phyloP scores from a whole-genome alignment of 37 sponge, comb jelly and placozoan species.

The Halichondria panicea region DNA sequence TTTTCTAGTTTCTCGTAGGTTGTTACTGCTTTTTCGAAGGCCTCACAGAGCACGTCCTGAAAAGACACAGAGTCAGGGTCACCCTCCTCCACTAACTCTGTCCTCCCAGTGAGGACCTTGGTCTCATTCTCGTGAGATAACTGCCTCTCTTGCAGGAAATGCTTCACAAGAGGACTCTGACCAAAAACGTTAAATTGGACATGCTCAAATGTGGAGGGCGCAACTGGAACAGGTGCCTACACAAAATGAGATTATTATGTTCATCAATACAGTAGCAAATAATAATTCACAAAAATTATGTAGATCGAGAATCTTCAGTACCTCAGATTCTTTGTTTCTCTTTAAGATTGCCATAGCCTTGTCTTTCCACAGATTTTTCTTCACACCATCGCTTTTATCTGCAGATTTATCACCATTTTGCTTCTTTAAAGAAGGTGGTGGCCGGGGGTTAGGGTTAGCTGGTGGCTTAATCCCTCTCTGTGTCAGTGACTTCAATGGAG shows the following conservation, averaged over 20 bases:
- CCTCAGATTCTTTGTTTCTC: not conserved
- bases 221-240: slow-evolving; percentile 9
- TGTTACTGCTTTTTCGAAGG: no score
- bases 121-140: slow-evolving; percentile 11
- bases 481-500: no score
- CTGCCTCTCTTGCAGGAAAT: slow-evolving; percentile 38
- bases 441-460: no score
- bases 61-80: not conserved
- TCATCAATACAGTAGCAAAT: not conserved
- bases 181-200: slow-evolving; percentile 69
- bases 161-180: slow-evolving; percentile 79
- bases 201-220: slow-evolving; percentile 64
- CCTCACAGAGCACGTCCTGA: slow-evolving; percentile 33
- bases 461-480: no score
- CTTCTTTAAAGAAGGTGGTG: no score
- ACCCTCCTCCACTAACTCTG: slow-evolving; percentile 56
- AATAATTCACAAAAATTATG: not conserved
- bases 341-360: not conserved
- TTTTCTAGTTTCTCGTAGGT: not conserved
- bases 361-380: not conserved
- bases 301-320: not conserved
- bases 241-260: not conserved
- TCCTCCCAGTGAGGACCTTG: slow-evolving; percentile 50
- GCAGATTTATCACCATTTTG: no score
- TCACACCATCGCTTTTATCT: not conserved